Conservation (phyloP, 2,797 vertebrate species). For the Tolypeutes matacus region DNA sequence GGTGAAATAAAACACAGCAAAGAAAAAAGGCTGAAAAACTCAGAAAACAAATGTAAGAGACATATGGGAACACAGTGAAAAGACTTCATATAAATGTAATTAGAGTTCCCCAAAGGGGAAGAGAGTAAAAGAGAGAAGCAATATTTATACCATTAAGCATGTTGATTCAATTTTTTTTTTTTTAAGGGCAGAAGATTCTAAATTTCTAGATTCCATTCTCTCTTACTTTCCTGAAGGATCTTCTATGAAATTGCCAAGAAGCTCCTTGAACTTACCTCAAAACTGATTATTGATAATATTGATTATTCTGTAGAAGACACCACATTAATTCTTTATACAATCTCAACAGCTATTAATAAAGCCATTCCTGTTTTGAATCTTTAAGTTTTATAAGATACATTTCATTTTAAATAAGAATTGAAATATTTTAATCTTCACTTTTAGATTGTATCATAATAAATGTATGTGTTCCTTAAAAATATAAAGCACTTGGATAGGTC, state of each 20-base stretch:
- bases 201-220: constrained; percentile 19
- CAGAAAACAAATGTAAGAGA: constrained; percentile 24
- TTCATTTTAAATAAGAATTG: constrained; percentile 31
- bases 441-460: not conserved
- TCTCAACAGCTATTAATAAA: not conserved
- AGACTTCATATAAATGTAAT: not conserved
- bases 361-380: not conserved
- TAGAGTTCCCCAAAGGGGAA: constrained; percentile 10
- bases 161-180: not conserved
- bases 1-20: constrained; percentile 24
- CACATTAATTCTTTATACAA: not conserved
- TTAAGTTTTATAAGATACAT: not conserved
- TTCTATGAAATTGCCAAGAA: not conserved
- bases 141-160: not conserved
- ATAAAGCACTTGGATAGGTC: not conserved
- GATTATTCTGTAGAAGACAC: not conserved
- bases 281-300: not conserved
- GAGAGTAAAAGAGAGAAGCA: not conserved
- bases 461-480: not conserved
- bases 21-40: not conserved
- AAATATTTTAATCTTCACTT: constrained; percentile 35
- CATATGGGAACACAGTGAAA: not conserved
- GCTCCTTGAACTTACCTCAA: not conserved
- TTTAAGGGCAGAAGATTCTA: not conserved
- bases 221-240: not conserved